Evolutionary conservation across 2,888 invertebrate genomes (phyloP).

Genomic region (Adineta ricciae): DNA sequence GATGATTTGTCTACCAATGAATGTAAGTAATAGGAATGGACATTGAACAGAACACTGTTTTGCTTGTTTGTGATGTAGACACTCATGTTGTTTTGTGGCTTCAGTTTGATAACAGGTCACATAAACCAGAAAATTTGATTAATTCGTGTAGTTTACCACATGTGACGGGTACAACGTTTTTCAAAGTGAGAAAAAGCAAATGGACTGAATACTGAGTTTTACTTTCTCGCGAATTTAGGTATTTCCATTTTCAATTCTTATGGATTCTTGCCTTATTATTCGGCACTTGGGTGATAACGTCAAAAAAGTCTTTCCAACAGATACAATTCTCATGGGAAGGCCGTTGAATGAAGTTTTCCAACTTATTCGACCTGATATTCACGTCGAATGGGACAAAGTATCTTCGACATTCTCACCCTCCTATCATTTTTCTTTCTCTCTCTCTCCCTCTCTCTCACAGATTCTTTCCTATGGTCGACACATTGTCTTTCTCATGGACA

Average conservation of each 20-base stretch:
- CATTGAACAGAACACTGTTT: no score
- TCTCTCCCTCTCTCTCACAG: background rate
- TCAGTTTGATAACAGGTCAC: conserved; percentile 21
- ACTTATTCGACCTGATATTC: background rate
- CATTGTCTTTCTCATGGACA: background rate
- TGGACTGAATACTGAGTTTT: no score
- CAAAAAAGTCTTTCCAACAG: background rate
- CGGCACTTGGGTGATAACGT: background rate
- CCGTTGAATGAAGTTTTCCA: background rate
- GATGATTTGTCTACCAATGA: conserved; percentile 26
- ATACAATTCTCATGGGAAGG: background rate
- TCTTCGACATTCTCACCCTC: no score
- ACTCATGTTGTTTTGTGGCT: conserved; percentile 23
- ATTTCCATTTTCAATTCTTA: background rate
- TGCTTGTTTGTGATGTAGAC: background rate
- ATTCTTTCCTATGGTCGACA: background rate
- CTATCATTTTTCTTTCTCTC: background rate
- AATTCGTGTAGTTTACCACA: background rate
- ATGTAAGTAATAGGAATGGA: background rate
- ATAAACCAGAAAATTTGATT: background rate
- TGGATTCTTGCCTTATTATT: background rate
- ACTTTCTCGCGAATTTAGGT: background rate
- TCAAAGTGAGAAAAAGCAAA: background rate
- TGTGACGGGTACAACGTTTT: background rate
- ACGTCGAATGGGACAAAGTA: background rate